phyloP scores from a whole-genome alignment of 2,797 vertebrate genomes.

The Arremon brunneinucha region DNA sequence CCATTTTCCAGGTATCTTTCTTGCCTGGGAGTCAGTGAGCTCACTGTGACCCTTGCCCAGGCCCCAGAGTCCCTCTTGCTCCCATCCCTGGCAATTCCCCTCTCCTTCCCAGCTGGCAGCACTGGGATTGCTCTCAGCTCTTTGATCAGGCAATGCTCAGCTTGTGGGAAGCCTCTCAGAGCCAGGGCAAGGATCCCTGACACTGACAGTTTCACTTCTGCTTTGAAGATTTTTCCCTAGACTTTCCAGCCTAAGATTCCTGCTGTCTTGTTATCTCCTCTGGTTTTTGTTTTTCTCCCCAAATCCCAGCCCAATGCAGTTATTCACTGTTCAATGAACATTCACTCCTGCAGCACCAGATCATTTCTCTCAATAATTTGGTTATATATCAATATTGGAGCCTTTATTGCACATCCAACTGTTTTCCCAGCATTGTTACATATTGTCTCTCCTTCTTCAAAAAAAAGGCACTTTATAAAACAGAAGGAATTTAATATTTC shows the following conservation, averaged over 20 bases:
- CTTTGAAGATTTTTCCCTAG: conserved; percentile 4
- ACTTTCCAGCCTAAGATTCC: neutral
- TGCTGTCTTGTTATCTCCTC: neutral
- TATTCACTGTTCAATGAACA: neutral
- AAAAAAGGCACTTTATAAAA: neutral
- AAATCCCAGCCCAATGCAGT: neutral
- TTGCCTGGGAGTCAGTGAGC: neutral
- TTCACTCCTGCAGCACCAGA: neutral
- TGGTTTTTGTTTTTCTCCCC: neutral
- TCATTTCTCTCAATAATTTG: neutral
- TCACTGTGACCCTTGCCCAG: neutral
- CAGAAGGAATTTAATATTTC: neutral
- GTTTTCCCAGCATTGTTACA: neutral
- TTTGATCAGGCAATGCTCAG: neutral
- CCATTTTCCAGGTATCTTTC: neutral
- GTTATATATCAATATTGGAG: neutral
- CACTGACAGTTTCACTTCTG: neutral
- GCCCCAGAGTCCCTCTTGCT: neutral
- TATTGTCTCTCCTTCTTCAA: neutral
- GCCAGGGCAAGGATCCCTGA: neutral
- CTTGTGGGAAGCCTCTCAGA: neutral
- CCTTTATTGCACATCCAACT: neutral
- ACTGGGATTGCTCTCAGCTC: neutral
- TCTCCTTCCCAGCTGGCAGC: neutral
- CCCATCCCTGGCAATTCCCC: neutral